Percentiles rank a stretch among this genome's conserved stretches.
Conservation (phyloP, 2,888 invertebrate genomes). For the Meganola albula region DNA sequence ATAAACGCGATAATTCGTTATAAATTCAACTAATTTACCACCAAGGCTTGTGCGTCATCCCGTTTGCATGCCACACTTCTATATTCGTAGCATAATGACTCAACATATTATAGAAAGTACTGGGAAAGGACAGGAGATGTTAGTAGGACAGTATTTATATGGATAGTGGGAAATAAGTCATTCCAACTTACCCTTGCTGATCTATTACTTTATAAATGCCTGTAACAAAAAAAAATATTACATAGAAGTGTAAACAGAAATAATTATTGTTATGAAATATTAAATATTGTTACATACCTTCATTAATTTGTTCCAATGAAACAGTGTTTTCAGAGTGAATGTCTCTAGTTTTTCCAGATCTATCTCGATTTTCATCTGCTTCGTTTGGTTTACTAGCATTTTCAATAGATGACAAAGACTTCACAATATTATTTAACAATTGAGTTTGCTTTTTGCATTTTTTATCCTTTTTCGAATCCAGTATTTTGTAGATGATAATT, state of each 20-base stretch:
- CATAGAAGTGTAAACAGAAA: too few species aligned
- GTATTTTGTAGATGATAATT: slow-evolving; percentile 64
- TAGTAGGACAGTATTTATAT: slow-evolving; percentile 8
- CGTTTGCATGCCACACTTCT: slow-evolving; percentile 50
- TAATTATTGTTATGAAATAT: slow-evolving; percentile 1
- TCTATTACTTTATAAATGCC: slow-evolving; percentile 55
- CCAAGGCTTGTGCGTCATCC: slow-evolving; percentile 51
- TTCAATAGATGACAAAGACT: slow-evolving; percentile 34
- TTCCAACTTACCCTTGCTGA: slow-evolving; percentile 49
- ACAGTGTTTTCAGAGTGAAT: slow-evolving; percentile 23
- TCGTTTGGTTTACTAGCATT: slow-evolving; percentile 14
- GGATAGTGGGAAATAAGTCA: neutral
- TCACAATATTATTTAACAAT: slow-evolving; percentile 38
- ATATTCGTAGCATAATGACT: slow-evolving; percentile 56
- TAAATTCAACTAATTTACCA: slow-evolving; percentile 48
- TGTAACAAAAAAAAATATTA: slow-evolving; percentile 33
- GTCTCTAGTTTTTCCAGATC: slow-evolving; percentile 3
- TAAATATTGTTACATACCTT: slow-evolving; percentile 34
- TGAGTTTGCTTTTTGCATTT: slow-evolving; percentile 34
- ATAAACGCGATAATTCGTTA: too few species aligned
- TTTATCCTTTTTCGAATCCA: slow-evolving; percentile 46
- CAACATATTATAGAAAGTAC: slow-evolving; percentile 50
- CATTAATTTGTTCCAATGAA: slow-evolving; percentile 43
- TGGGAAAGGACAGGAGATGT: slow-evolving; percentile 30
- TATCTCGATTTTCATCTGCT: slow-evolving; percentile 3